Percentiles rank a stretch among this genome's conserved stretches.
phyloP scores from a whole-genome alignment of 2,888 invertebrate species.

The Mythimna impura region DNA sequence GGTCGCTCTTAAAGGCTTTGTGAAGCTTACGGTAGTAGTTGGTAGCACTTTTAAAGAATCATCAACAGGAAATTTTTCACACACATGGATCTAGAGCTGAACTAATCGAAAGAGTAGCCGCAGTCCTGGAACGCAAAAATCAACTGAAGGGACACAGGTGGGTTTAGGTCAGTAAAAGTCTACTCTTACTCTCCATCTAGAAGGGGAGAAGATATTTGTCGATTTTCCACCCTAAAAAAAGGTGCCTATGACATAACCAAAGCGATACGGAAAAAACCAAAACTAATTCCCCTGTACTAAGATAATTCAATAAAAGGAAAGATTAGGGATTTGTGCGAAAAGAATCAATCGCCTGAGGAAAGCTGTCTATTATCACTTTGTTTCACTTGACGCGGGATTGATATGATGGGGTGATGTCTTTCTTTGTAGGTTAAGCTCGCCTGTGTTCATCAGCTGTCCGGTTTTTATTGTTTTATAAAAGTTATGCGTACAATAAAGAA shows the following conservation, averaged over 20 bases:
- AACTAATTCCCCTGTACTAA: not conserved
- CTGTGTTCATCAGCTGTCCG: too few species aligned
- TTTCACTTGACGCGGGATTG: not conserved
- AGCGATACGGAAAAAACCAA: not conserved
- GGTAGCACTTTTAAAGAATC: not conserved
- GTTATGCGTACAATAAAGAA: too few species aligned
- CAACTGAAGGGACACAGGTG: too few species aligned
- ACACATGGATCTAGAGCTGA: too few species aligned
- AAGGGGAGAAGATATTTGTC: not conserved
- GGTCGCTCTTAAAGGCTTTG: not conserved
- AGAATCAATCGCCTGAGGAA: conserved; percentile 12
- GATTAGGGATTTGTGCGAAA: conserved; percentile 15
- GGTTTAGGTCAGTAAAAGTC: too few species aligned
- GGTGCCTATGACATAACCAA: not conserved
- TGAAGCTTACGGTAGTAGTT: not conserved
- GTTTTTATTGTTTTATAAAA: too few species aligned
- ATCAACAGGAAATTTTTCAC: too few species aligned
- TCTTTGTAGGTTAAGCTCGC: not conserved
- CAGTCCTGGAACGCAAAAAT: too few species aligned
- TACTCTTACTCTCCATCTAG: too few species aligned
- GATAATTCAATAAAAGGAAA: conserved; percentile 19
- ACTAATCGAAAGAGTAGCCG: too few species aligned
- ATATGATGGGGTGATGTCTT: not conserved
- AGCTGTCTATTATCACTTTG: not conserved
- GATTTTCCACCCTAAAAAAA: not conserved